phyloP scores from a whole-genome alignment of 2,888 invertebrate species.

The Euspilapteryx auroguttella region DNA sequence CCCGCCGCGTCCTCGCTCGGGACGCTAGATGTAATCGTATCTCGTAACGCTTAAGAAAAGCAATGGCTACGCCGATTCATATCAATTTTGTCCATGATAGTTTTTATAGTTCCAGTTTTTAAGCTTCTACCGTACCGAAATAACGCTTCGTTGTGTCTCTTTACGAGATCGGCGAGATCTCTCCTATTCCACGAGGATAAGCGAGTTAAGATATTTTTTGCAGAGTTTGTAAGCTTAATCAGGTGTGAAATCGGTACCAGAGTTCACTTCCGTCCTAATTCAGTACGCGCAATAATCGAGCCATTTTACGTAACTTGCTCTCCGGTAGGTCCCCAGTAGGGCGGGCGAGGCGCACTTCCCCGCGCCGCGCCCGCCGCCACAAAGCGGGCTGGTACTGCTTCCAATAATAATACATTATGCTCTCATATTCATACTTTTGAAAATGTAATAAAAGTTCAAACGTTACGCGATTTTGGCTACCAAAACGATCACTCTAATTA shows the following conservation, averaged over 20 bases:
- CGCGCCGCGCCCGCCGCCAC: conserved; percentile 8
- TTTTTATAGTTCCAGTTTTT: conserved; percentile 55
- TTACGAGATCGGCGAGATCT: conserved; percentile 26
- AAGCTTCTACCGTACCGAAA: conserved; percentile 48
- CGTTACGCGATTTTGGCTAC: conserved; percentile 40
- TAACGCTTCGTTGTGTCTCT: conserved; percentile 29
- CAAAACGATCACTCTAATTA: conserved; percentile 44
- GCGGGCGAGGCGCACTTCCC: conserved; percentile 8
- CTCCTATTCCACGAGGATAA: conserved; percentile 29
- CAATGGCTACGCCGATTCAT: conserved; percentile 57
- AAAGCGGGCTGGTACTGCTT: conserved; percentile 54
- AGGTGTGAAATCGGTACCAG: conserved; percentile 59
- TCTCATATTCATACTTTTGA: conserved; percentile 11
- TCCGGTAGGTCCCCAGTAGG: conserved; percentile 20
- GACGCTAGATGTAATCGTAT: conserved; percentile 20
- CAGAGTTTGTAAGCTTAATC: conserved; percentile 56
- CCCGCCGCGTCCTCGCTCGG: conserved; percentile 11
- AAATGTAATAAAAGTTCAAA: conserved; percentile 2
- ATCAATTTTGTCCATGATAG: conserved; percentile 59
- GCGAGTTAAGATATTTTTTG: conserved; percentile 47
- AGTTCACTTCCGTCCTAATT: conserved; percentile 61
- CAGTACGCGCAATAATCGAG: conserved; percentile 60
- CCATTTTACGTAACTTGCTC: conserved; percentile 61
- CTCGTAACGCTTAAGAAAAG: conserved; percentile 48
- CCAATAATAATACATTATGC: conserved; percentile 30